phyloP scores from a whole-genome alignment of 1,140 invertebrate genomes.

The Trichoplusia ni region DNA sequence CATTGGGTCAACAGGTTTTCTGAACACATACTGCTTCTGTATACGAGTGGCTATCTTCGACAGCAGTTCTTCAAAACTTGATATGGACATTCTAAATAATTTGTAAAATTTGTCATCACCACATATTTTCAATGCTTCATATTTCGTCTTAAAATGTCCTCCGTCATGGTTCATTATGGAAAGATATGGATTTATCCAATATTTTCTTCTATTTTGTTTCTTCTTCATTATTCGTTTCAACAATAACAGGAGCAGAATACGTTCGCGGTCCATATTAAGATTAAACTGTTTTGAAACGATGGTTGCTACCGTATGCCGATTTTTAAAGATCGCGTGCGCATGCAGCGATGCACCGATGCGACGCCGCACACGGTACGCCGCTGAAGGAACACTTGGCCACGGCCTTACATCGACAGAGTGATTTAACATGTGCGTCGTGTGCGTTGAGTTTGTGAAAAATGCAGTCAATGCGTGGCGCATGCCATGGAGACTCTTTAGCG shows the following conservation, averaged over 20 bases:
- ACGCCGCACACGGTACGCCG: too few relatives aligned
- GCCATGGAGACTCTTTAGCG: too few relatives aligned
- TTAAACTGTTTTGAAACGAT: too few relatives aligned
- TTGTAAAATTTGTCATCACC: constrained; percentile 3
- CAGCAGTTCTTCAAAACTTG: constrained; percentile 11
- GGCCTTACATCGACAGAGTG: too few relatives aligned
- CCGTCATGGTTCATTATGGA: not conserved
- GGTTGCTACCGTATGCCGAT: too few relatives aligned
- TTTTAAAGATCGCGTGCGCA: too few relatives aligned
- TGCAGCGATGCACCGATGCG: too few relatives aligned
- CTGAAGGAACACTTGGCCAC: too few relatives aligned
- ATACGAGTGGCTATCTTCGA: not conserved
- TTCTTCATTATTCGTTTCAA: not conserved
- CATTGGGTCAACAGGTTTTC: constrained; percentile 20
- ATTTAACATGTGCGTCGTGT: too few relatives aligned
- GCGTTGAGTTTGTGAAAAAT: too few relatives aligned
- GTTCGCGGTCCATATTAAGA: not conserved
- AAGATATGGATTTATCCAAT: not conserved
- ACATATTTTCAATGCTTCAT: constrained; percentile 5
- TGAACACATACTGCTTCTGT: constrained; percentile 1
- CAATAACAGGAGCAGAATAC: not conserved
- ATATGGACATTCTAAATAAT: constrained; percentile 1
- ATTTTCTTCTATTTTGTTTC: not conserved
- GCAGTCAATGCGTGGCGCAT: too few relatives aligned
- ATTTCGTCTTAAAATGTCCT: not conserved